Evolutionary conservation across 1,140 invertebrate species (phyloP), one percentile per base, ranked within the genome.

Genomic region (Zaprionus ornatus): DNA sequence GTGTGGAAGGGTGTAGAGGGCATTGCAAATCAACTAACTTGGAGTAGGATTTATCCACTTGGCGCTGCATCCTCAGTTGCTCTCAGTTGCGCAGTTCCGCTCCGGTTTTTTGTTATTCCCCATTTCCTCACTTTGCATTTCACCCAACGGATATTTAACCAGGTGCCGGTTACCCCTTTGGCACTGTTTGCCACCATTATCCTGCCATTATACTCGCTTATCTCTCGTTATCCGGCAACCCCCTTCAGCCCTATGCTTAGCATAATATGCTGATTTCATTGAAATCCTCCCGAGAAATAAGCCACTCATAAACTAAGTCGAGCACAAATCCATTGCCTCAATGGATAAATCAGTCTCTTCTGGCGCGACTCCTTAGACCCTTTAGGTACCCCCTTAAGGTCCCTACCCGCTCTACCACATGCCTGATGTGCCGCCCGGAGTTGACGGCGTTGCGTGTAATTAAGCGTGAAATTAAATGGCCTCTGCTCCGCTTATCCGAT

Each of bases 391-490:
- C 45, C 19, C 12, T 21, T 12, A 21, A 5, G 2, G 6, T 9
- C 6, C 3, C 35, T 37, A 17, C 15, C n/a, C 5, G 1, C 15
- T 0, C 3, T n/a, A 40, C 37, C 4, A 1, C 40, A 4, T 37
- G 12, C 35, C 35, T 4, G 35, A 4, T 37, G 35, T 37, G 35
- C 35, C 0, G 13, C 7, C n/a, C 40, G 2, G 6, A 17, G n/a
- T 27, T 25, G 52, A 13, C 6, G 52, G 25, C 52, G 52, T 55
- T 27, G 25, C 13, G 52, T 17, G 21, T 27, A 55, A 55, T 27
- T 55, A 55, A 27, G 52, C 52, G 52, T 55, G 52, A 55, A 55
- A 55, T 55, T 55, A 27, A 55, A 55, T 55, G 52, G 25, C 23
- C 23, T 55, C 12, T 54, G 25, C 25, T 55, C 23, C 23, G 10